Evolutionary conservation across 2,888 invertebrate species (phyloP).

Genomic region (Eupeodes latifasciatus): DNA sequence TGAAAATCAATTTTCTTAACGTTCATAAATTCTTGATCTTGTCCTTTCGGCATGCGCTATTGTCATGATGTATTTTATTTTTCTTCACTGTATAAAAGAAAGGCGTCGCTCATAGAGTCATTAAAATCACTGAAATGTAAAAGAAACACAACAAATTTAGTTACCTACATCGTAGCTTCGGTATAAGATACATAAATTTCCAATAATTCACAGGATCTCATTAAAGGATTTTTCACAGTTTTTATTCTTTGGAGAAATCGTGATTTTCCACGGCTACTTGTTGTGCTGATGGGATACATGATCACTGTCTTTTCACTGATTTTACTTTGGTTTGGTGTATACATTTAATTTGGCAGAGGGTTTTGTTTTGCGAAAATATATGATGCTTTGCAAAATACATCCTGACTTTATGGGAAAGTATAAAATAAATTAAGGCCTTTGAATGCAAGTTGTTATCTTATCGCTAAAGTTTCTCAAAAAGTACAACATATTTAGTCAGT

Average conservation of each 20-base stretch:
- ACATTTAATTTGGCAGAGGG: too few relatives aligned
- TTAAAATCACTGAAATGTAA: constrained; percentile 57
- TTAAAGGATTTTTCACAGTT: constrained; percentile 64
- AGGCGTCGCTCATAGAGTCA: constrained; percentile 73
- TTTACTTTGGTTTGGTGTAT: neutral
- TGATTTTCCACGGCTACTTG: constrained; percentile 73
- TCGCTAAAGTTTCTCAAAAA: too few relatives aligned
- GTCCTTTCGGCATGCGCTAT: constrained; percentile 66
- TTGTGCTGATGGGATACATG: constrained; percentile 48
- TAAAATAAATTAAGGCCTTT: too few relatives aligned
- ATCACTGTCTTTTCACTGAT: constrained; percentile 51
- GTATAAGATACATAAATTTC: constrained; percentile 57
- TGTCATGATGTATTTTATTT: constrained; percentile 47
- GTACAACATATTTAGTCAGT: too few relatives aligned
- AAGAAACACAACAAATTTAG: constrained; percentile 7
- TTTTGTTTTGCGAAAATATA: too few relatives aligned
- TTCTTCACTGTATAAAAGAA: constrained; percentile 42
- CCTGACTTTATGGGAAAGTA: too few relatives aligned
- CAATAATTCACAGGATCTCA: constrained; percentile 73
- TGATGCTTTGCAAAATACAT: too few relatives aligned
- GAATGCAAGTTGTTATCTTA: too few relatives aligned
- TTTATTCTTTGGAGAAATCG: constrained; percentile 42
- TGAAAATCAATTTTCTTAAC: constrained; percentile 73
- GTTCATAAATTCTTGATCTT: constrained; percentile 55
- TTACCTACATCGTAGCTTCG: constrained; percentile 53